phyloP scores from a whole-genome alignment of 2,113 vertebrate species.

The Nothocercus julius region DNA sequence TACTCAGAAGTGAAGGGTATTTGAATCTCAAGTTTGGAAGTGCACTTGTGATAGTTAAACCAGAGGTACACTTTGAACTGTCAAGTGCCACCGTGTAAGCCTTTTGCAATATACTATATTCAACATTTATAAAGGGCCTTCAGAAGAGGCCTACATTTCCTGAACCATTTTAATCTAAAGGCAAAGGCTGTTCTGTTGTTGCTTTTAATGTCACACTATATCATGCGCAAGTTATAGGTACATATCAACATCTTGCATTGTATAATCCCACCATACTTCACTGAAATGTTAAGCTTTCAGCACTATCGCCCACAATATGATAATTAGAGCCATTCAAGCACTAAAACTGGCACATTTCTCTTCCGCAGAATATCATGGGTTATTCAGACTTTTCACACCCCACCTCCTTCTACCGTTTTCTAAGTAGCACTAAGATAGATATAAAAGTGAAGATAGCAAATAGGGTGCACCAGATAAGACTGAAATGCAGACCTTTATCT shows the following conservation, averaged over 20 bases:
- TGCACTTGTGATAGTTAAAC: background rate
- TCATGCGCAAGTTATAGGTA: slow-evolving; percentile 39
- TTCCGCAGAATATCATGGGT: slow-evolving; percentile 51
- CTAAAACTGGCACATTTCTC: slow-evolving; percentile 57
- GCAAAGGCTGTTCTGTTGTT: background rate
- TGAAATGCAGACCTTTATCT: slow-evolving; percentile 29
- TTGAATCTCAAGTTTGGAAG: background rate
- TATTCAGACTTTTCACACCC: slow-evolving; percentile 59
- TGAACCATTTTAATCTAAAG: background rate
- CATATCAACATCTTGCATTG: slow-evolving; percentile 54
- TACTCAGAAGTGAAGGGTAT: background rate
- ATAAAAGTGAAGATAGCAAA: slow-evolving; percentile 19
- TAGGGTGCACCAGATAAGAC: background rate
- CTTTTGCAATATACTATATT: background rate
- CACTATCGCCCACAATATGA: slow-evolving; percentile 62
- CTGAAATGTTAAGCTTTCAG: slow-evolving; percentile 71
- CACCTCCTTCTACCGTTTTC: slow-evolving; percentile 42
- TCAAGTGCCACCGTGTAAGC: background rate
- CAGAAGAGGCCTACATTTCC: slow-evolving; percentile 2
- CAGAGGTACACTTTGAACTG: background rate
- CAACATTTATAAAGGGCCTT: background rate
- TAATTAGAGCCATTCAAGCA: slow-evolving; percentile 60
- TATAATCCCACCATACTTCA: slow-evolving; percentile 52
- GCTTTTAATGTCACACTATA: slow-evolving; percentile 34
- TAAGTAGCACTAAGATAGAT: slow-evolving; percentile 20